Evolutionary conservation across 2,113 vertebrate genomes (phyloP).

Genomic region (Nothocercus julius): DNA sequence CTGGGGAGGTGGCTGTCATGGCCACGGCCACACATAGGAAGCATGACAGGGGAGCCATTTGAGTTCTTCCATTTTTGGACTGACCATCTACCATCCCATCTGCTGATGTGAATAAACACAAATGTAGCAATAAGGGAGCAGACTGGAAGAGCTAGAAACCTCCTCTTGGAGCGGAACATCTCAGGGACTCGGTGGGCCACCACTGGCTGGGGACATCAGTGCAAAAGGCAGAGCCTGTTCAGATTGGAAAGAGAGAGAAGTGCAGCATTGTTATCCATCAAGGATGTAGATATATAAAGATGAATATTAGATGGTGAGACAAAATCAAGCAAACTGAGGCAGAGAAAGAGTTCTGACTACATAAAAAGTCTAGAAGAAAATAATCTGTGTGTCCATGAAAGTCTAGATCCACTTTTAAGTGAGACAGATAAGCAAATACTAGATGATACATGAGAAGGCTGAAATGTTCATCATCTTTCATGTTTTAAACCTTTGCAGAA

Average conservation of each 20-base stretch:
- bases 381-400: not conserved
- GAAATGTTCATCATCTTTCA: not conserved
- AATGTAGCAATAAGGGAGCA: not conserved
- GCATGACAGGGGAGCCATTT: not conserved
- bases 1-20: not conserved
- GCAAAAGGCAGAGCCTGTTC: not conserved
- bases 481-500: not conserved
- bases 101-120: not conserved
- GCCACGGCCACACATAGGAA: not conserved
- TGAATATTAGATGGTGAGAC: rapidly evolving
- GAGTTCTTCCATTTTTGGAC: not conserved
- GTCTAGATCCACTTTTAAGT: not conserved
- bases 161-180: not conserved
- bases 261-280: not conserved
- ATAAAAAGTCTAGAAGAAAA: not conserved
- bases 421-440: not conserved
- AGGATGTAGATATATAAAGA: not conserved
- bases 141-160: not conserved
- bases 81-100: not conserved
- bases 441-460: not conserved
- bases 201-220: not conserved
- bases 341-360: not conserved
- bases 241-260: not conserved
- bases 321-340: not conserved
- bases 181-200: not conserved